phyloP scores from a whole-genome alignment of 1,140 invertebrate species.

The Dreissena polymorpha region DNA sequence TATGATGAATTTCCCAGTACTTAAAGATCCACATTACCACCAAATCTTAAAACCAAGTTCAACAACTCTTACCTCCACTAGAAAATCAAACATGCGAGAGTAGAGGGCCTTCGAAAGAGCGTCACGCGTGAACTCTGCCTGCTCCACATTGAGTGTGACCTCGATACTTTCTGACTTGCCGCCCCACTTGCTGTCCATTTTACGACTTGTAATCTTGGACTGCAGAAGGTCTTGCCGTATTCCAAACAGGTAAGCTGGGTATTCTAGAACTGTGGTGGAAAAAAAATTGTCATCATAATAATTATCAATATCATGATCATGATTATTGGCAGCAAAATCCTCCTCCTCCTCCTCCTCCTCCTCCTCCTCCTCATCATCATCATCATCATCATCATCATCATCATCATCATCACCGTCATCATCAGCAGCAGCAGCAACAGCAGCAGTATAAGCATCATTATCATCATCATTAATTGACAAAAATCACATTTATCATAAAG shows the following conservation, averaged over 20 bases:
- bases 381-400: no score
- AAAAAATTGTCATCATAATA: not conserved
- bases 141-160: constrained; percentile 79
- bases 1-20: no score
- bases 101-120: constrained; percentile 88
- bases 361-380: no score
- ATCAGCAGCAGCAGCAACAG: no score
- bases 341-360: no score
- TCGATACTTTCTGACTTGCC: constrained; percentile 86
- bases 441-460: no score
- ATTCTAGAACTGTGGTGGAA: constrained; percentile 85
- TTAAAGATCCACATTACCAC: no score
- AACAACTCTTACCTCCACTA: constrained; percentile 83
- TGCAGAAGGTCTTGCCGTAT: constrained; percentile 83
- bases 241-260: constrained; percentile 85
- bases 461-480: no score
- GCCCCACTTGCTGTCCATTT: constrained; percentile 89
- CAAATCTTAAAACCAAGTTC: no score
- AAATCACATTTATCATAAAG: no score
- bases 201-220: constrained; percentile 84
- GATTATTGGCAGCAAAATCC: not conserved
- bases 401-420: no score
- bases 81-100: constrained; percentile 86
- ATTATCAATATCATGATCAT: not conserved
- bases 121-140: constrained; percentile 86